A percentile compares a stretch with the other conserved stretches of the same genome.
These are phyloP conservation scores for Odontamblyopus rebecca DNA, from an alignment of 2,797 vertebrate species.

Conservation along the genomic window DNA sequence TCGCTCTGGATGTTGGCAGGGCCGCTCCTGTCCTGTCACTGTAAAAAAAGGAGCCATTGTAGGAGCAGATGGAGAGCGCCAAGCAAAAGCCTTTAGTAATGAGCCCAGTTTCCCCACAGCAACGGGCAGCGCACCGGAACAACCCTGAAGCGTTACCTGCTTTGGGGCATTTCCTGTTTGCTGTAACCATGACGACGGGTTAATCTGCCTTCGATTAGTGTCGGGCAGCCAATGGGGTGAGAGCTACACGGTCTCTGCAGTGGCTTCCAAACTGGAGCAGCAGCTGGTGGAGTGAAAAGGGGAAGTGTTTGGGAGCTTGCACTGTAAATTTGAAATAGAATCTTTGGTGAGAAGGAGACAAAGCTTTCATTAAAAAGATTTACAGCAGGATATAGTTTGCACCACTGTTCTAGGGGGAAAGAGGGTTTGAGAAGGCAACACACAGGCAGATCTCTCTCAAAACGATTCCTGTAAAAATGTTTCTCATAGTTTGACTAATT, in stretches of 20 bases:
- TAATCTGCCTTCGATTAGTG: conserved; percentile 60
- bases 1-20: conserved; percentile 16
- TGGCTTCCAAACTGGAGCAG: conserved; percentile 62
- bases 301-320: conserved; percentile 31
- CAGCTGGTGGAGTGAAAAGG: conserved; percentile 46
- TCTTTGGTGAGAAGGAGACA: background rate
- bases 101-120: conserved; percentile 43
- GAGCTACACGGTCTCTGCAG: conserved; percentile 43
- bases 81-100: conserved; percentile 41
- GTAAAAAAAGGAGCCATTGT: conserved; percentile 47
- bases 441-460: background rate
- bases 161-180: conserved; percentile 76
- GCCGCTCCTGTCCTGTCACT: conserved; percentile 11
- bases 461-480: background rate
- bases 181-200: conserved; percentile 66
- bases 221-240: conserved; percentile 48
- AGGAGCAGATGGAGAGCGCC: conserved; percentile 54
- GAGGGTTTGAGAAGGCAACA: too few relatives aligned
- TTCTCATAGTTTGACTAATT: too few relatives aligned
- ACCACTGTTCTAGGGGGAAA: background rate
- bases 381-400: conserved; percentile 8
- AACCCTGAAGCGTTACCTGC: conserved; percentile 64
- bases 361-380: conserved; percentile 18
- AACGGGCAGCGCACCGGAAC: conserved; percentile 43
- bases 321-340: conserved; percentile 23